Evolutionary conservation across 2,888 invertebrate species (phyloP), one percentile per base, ranked within the genome.

Genomic region (Drosophila sordidula): DNA sequence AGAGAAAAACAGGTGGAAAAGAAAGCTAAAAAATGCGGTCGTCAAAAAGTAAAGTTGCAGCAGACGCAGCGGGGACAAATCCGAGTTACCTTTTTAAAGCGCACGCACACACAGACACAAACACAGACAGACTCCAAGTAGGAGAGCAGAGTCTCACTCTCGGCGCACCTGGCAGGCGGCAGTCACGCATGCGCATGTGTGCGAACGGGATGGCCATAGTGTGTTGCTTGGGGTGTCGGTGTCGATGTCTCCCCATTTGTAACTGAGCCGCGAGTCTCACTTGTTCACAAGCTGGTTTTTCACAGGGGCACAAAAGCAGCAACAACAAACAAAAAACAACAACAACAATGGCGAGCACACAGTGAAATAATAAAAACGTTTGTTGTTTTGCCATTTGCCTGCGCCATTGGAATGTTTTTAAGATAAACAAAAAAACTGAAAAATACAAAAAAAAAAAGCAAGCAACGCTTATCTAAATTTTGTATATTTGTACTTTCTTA

Each of bases 11-110:
- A 86, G 85, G 85, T 89, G 85, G 89, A 86, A 86, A 86, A 86
- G 89, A 86, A 89, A 89, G 85, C 89, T 89, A 75, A 86, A 83
- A 85, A 86, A 86, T 86, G 85, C 85, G 85, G 85, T 86, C 85
- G 87, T 86, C 86, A 85, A 89, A 89, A 89, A 89, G 70, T 70
- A 75, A 87, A 85, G 84, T 82, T 84, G 88, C 82, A 86, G 66
- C 52, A 75, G 81, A 82, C 85, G 81, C 55, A 65, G 79, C 71
- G 89, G 89, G 87, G 84, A 84, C 87, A 87, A 87, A 78, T 84
- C 58, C 62, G 73, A 87, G 73, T 67, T 82, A 81, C 87, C 87
- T 84, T 84, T 89, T 84, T 51, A 75, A 87, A 80, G 57, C 75
- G 61, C 69, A 67, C 69, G 57, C 45, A 66, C 56, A 57, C 58